Percentiles rank a stretch among this genome's conserved stretches.
Evolutionary conservation across 2,797 vertebrate genomes (phyloP).

Genomic region (Apogon hyalosoma): DNA sequence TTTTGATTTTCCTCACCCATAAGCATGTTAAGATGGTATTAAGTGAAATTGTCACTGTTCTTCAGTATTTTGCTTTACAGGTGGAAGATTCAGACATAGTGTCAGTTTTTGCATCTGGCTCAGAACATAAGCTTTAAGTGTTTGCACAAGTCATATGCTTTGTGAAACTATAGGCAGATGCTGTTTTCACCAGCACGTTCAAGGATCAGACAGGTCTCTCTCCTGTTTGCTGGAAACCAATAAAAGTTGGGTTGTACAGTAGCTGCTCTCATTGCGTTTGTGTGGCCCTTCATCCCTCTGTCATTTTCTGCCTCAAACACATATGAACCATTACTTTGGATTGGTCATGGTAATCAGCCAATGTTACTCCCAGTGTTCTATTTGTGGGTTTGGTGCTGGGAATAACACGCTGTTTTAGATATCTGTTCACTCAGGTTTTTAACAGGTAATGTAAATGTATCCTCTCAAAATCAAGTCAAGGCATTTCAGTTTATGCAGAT

Average conservation of each 20-base stretch:
- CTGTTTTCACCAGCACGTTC: neutral
- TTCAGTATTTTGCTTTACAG: too few species aligned
- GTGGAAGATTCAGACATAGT: neutral
- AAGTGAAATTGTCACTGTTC: neutral
- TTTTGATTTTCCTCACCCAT: too few species aligned
- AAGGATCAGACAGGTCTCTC: neutral
- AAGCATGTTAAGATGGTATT: neutral
- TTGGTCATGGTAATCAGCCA: neutral
- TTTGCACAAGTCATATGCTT: neutral
- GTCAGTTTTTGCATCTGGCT: neutral
- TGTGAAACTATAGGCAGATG: neutral
- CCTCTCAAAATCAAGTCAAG: too few species aligned
- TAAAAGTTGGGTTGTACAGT: constrained; percentile 17
- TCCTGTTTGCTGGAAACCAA: constrained; percentile 26
- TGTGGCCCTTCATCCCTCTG: constrained; percentile 17
- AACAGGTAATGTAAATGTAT: too few species aligned
- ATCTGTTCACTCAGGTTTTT: too few species aligned
- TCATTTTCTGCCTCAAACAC: constrained; percentile 15
- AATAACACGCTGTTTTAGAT: constrained; percentile 2
- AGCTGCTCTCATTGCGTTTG: constrained; percentile 15
- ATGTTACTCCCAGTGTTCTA: constrained; percentile 4
- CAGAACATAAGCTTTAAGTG: neutral
- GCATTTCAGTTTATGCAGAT: too few species aligned
- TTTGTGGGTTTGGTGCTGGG: neutral
- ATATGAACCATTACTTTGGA: constrained; percentile 14